phyloP scores from a whole-genome alignment of 2,888 invertebrate species.

The Chalcis sispes region DNA sequence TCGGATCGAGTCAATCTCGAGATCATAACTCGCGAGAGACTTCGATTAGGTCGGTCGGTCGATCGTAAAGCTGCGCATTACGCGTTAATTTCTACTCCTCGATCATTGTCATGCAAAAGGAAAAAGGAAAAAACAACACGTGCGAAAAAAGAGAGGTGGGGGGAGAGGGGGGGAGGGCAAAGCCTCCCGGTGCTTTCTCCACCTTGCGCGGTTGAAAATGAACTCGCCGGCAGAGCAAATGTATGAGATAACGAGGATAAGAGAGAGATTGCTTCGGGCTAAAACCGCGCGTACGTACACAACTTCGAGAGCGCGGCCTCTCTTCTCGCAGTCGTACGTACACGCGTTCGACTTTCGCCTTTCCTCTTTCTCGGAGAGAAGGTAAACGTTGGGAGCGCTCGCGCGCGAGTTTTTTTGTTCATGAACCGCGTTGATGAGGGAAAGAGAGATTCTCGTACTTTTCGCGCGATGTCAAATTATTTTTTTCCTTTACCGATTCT shows the following conservation, averaged over 20 bases:
- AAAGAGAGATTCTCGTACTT: conserved; percentile 39
- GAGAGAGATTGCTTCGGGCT: conserved; percentile 35
- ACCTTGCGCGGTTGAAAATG: conserved; percentile 30
- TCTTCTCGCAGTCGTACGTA: neutral
- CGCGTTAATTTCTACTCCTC: no score
- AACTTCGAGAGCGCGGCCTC: neutral
- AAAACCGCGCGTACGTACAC: neutral
- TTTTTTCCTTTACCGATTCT: neutral
- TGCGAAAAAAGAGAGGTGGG: neutral
- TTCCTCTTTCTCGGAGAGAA: conserved; percentile 36
- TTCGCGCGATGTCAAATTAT: conserved; percentile 20
- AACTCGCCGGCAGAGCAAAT: neutral
- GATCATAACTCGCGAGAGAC: no score
- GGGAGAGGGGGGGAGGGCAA: neutral
- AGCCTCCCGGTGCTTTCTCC: conserved; percentile 34
- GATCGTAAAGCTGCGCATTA: no score
- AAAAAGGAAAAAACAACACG: neutral
- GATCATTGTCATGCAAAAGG: no score
- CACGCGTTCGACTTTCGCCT: conserved; percentile 41
- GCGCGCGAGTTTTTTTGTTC: conserved; percentile 26
- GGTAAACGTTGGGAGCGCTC: conserved; percentile 32
- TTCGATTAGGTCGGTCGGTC: no score
- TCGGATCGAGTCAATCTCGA: no score
- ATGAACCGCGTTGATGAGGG: conserved; percentile 10
- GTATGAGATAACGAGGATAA: conserved; percentile 11